phyloP scores from a whole-genome alignment of 2,113 vertebrate species.

The Vidua chalybeata region DNA sequence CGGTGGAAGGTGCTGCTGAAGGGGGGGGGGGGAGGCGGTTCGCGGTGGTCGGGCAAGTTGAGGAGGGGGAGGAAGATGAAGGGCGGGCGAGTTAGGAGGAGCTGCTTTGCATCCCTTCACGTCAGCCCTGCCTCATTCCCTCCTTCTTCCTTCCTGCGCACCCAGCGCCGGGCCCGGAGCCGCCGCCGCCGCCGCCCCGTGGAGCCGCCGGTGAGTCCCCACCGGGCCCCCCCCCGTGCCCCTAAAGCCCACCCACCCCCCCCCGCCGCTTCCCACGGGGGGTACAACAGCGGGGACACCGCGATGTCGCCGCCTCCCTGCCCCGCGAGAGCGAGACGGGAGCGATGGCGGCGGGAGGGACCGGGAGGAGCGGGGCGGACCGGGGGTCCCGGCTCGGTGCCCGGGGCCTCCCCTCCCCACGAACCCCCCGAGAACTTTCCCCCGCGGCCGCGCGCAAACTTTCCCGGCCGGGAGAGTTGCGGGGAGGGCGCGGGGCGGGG shows the following conservation, averaged over 20 bases:
- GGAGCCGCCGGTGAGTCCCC: constrained; percentile 58
- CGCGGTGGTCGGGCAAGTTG: constrained; percentile 66
- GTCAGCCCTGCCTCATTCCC: constrained; percentile 82
- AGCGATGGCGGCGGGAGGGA: neutral
- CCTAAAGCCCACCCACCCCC: neutral
- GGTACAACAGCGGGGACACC: neutral
- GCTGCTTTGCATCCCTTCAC: constrained; percentile 81
- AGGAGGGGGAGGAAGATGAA: constrained; percentile 72
- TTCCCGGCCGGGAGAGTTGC: neutral
- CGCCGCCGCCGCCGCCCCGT: constrained; percentile 15
- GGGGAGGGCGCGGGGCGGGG: neutral
- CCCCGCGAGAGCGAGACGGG: neutral
- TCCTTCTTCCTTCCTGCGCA: constrained; percentile 74
- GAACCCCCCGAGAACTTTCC: neutral
- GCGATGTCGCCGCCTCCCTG: neutral
- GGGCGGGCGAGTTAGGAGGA: constrained; percentile 76
- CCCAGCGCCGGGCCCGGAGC: constrained; percentile 33
- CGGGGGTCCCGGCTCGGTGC: neutral
- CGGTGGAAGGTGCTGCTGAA: neutral
- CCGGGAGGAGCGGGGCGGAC: neutral
- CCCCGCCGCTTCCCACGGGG: neutral
- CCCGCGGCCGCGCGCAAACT: neutral
- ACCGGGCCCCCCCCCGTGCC: neutral
- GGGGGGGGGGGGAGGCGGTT: constrained; percentile 1
- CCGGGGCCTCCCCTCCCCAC: neutral